These are phyloP conservation scores for Endotricha flammealis DNA, from an alignment of 2,888 invertebrate species.

Conservation along the genomic window DNA sequence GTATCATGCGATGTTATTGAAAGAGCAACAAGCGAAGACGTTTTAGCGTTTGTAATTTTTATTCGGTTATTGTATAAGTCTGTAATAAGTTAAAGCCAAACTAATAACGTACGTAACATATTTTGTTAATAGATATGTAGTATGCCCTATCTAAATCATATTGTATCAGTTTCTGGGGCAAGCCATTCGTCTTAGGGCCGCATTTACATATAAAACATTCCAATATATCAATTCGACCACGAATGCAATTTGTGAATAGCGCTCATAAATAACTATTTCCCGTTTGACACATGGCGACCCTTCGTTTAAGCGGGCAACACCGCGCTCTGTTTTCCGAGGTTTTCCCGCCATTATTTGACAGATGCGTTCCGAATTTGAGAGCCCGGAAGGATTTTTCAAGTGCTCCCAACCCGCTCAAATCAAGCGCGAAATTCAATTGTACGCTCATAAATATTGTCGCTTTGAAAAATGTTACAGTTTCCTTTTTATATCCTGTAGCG, in stretches of 20 bases:
- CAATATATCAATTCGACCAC: constrained; percentile 75
- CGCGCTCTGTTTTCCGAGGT: constrained; percentile 60
- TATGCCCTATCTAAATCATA: constrained; percentile 60
- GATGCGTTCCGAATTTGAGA: constrained; percentile 64
- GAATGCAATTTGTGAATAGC: constrained; percentile 76
- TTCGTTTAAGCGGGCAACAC: constrained; percentile 49
- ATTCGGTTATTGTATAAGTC: too few relatives aligned
- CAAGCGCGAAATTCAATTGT: constrained; percentile 77
- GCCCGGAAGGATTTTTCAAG: constrained; percentile 63
- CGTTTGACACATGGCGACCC: constrained; percentile 72
- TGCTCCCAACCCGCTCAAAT: constrained; percentile 53
- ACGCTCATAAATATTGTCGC: constrained; percentile 57
- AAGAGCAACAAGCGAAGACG: too few relatives aligned
- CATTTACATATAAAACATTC: constrained; percentile 77
- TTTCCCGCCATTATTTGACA: constrained; percentile 71
- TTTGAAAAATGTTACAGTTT: constrained; percentile 54
- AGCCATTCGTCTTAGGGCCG: constrained; percentile 59
- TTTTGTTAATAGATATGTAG: too few relatives aligned
- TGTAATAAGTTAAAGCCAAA: too few relatives aligned
- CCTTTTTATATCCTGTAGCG: constrained; percentile 9
- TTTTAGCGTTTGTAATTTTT: too few relatives aligned
- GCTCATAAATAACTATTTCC: constrained; percentile 75
- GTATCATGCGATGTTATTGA: too few relatives aligned
- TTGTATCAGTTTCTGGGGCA: constrained; percentile 63
- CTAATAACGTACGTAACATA: too few relatives aligned